Conservation (phyloP, 92 coral and sea anemone species). For the Actinostola sp. region DNA sequence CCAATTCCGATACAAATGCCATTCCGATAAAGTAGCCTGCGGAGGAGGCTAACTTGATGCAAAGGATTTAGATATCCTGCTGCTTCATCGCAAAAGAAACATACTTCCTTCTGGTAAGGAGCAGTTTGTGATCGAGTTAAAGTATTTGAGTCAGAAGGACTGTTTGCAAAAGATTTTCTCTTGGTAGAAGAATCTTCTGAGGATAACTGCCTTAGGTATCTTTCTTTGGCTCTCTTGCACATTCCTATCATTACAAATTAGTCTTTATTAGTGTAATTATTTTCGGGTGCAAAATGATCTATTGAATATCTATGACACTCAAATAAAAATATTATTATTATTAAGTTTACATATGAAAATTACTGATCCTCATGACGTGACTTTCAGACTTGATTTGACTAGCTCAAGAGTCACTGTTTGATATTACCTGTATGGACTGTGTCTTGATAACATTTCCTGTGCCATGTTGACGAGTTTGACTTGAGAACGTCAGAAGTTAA, state of each 20-base stretch:
- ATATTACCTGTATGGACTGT: slow-evolving; percentile 40
- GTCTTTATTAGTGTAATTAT: too few species aligned
- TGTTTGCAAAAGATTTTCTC: too few species aligned
- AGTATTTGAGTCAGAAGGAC: background rate
- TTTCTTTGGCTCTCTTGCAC: slow-evolving; percentile 40
- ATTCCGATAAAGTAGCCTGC: too few species aligned
- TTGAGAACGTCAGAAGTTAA: slow-evolving; percentile 5
- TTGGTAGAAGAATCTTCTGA: slow-evolving; percentile 3
- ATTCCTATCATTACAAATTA: slow-evolving; percentile 9
- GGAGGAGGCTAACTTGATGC: too few species aligned
- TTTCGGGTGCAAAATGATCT: too few species aligned
- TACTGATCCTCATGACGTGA: too few species aligned
- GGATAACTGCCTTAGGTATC: slow-evolving; percentile 7
- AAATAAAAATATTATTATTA: too few species aligned
- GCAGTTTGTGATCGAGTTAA: slow-evolving; percentile 67
- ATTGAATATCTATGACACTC: too few species aligned
- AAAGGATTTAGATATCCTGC: slow-evolving; percentile 59
- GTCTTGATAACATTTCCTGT: slow-evolving; percentile 42
- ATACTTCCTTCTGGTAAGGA: slow-evolving; percentile 52
- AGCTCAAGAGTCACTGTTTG: too few species aligned
- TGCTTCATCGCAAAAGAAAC: slow-evolving; percentile 62
- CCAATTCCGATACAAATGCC: too few species aligned
- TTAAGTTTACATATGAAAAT: too few species aligned
- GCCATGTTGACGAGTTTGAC: slow-evolving; percentile 39
- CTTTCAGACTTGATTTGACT: too few species aligned